Evolutionary conservation across 2,113 vertebrate species (phyloP), one percentile per base, ranked within the genome.

Genomic region (Trematocara nigrifrons): DNA sequence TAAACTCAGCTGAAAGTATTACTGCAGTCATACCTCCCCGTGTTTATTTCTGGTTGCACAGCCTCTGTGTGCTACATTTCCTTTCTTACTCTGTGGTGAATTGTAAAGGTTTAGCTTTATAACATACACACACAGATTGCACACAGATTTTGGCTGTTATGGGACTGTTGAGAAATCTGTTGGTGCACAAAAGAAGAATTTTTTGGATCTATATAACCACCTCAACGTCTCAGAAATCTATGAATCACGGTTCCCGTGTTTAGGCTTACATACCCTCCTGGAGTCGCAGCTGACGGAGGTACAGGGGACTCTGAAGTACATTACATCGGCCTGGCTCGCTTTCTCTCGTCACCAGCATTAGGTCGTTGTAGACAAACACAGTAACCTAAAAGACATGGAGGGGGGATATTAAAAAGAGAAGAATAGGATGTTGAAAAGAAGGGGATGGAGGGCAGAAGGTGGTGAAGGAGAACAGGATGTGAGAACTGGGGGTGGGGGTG

Each of bases 291-390:
- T 97, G 97, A 74, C 97, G 95, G 79, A 99, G 96, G 93, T 96
- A 98, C 76, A 99, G 97, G 3, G 98, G 98, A 90, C 99, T 99
- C 94, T 98, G 97, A 59, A 99, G 96, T 77, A 99, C 98, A 0
- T 97, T 97, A 94, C 98, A 99, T 85, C 96, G 95, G 16, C 98
- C 98, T 0, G 97, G 97, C 84, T 98, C 97, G 0, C 98, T 97
- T 89, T 99, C 98, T 92, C 97, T 97, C 10, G 98, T 98, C 94
- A 99, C 97, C 82, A 99, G 96, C 97, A 99, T 96, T 94, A 99
- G 90, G 91, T 99, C 98, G 0, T 96, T 98, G 91, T 99, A 99
- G 89, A 98, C 95, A 47, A 99, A 99, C 76, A 99, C 96, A 0
- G 97, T 98, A 51, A 99, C 98, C 98, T 99, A 61, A 61, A 59